These are phyloP conservation scores for Myotis findleyi DNA, from an alignment of 2,797 vertebrate genomes.

Conservation along the genomic window DNA sequence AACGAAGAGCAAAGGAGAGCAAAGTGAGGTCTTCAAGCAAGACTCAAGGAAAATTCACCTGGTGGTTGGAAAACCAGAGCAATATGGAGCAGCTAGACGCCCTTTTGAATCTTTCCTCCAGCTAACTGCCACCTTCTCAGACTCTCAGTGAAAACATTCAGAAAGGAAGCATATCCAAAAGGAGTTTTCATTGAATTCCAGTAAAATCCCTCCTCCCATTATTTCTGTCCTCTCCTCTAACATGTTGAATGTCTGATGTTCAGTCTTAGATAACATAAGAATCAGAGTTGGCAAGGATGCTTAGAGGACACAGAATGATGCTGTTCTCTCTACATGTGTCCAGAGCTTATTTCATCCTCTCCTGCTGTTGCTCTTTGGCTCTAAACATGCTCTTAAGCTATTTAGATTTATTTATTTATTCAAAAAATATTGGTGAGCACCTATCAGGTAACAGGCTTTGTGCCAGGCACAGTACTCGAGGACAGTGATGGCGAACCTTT, in stretches of 20 bases:
- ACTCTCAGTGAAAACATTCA: conserved; percentile 52
- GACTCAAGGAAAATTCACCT: conserved; percentile 77
- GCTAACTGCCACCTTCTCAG: conserved; percentile 60
- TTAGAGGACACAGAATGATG: not conserved
- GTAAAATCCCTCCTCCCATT: conserved; percentile 29
- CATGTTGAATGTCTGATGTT: not conserved
- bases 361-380: not conserved
- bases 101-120: conserved; percentile 53
- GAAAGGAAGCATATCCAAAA: conserved; percentile 51
- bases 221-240: not conserved
- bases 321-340: not conserved
- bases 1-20: conserved; percentile 79
- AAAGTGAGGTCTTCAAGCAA: conserved; percentile 60
- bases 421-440: not conserved
- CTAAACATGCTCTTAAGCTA: not conserved
- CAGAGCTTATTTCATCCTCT: too few species aligned
- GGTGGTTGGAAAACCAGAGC: conserved; percentile 71
- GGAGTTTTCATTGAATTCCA: conserved; percentile 53
- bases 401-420: conserved; percentile 2
- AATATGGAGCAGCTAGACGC: conserved; percentile 8
- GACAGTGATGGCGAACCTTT: too few species aligned
- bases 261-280: conserved; percentile 29
- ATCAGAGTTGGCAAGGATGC: not conserved
- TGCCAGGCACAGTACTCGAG: not conserved
- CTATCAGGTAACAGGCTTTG: not conserved